Evolutionary conservation across 2,888 invertebrate genomes (phyloP), one percentile per base, ranked within the genome.

Genomic region (Lepeophtheirus nordmannii): DNA sequence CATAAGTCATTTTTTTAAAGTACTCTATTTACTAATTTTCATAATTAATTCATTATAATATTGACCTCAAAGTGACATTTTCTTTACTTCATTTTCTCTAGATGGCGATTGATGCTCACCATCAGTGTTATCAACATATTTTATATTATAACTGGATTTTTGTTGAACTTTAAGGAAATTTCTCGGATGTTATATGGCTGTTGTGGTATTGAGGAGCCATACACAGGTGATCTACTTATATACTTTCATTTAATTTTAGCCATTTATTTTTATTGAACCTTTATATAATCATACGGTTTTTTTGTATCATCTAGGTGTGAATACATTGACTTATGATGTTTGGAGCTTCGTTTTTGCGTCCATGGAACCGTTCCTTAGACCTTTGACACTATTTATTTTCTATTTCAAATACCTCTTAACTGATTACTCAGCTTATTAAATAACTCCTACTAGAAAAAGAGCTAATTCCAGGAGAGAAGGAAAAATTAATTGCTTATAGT

Each of bases 291-390:
- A n/a, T n/a, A n/a, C n/a, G n/a, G n/a, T n/a, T 58, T 10, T 58
- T 17, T 17, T 17, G 10, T 58, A 10, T 58, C 7, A 20, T n/a
- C 5, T 39, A 61, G 38, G 61, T 5, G n/a, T 61, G 5, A 37
- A 61, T 38, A 61, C 61, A n/a, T n/a, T 37, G 11, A 37, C 61
- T 12, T 61, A 61, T 17, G 61, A 61, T 37, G 37, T 61, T 17
- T 61, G 61, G 61, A 61, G 61, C 61, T 61, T 61, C 38, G 61
- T 61, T 38, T 61, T 61, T 12, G 12, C 37, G 30, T 2, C 37
- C 37, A 37, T 37, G n/a, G 61, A 61, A 37, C 61, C 61, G 1
- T 10, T 61, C 14, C 37, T 61, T 12, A 23, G 61, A 38, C 61
- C 61, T 17, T 10, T 61, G 3, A 61, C 22, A 8, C 37, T 22